Percentiles rank a stretch among this genome's conserved stretches.
These are phyloP conservation scores for Nebria ingens DNA, from an alignment of 1,140 invertebrate genomes.

Conservation along the genomic window DNA sequence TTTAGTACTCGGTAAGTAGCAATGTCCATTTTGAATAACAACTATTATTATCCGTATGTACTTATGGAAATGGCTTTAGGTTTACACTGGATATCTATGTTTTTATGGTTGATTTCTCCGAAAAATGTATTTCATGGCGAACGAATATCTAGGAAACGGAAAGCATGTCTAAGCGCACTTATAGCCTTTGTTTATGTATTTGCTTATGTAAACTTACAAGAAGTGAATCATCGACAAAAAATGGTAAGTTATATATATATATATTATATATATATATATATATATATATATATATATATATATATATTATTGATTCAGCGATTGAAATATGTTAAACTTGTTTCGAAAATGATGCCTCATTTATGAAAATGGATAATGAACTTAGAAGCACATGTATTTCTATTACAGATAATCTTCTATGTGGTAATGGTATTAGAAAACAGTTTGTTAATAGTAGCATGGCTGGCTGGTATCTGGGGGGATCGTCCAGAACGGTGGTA, in stretches of 20 bases:
- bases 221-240: conserved; percentile 66
- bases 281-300: no score
- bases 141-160: conserved; percentile 51
- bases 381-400: not conserved
- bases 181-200: conserved; percentile 82
- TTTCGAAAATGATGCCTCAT: no score
- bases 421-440: conserved; percentile 88
- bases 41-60: no score
- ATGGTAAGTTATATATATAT: conserved; percentile 42
- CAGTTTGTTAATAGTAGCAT: conserved; percentile 57
- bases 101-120: conserved; percentile 76
- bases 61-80: conserved; percentile 50
- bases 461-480: conserved; percentile 44
- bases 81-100: conserved; percentile 75
- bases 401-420: conserved; percentile 64
- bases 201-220: conserved; percentile 82
- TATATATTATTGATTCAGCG: conserved; percentile 9
- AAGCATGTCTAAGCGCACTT: conserved; percentile 56
- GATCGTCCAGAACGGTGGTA: conserved; percentile 28
- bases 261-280: no score
- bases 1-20: conserved; percentile 51
- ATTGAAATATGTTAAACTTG: no score
- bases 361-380: not conserved
- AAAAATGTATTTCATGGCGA: conserved; percentile 75
- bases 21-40: no score